Evolutionary conservation across 2,888 invertebrate species (phyloP).

Genomic region (Pycnomerus fuliginosus): DNA sequence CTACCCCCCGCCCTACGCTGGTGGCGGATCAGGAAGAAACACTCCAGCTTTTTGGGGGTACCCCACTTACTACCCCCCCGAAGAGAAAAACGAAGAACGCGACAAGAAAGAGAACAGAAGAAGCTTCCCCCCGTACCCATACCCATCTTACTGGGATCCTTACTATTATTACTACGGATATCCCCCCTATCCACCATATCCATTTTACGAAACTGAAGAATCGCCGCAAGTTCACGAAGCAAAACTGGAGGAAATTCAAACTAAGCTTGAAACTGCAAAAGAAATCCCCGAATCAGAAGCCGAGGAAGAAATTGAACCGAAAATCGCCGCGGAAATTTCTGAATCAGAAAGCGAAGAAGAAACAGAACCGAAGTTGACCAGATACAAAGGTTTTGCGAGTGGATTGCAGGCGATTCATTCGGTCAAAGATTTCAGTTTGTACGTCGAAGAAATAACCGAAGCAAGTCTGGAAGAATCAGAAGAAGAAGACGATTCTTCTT

Average conservation of each 20-base stretch:
- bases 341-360: constrained; percentile 44
- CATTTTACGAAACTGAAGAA: constrained; percentile 33
- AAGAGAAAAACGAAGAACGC: constrained; percentile 11
- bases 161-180: constrained; percentile 46
- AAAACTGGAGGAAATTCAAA: constrained; percentile 38
- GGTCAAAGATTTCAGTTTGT: no score
- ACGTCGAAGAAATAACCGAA: constrained; percentile 15
- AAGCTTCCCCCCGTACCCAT: constrained; percentile 26
- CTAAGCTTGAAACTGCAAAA: constrained; percentile 36
- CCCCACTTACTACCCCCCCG: constrained; percentile 15
- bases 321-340: constrained; percentile 58
- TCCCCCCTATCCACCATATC: constrained; percentile 45
- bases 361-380: no score
- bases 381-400: no score
- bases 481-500: constrained; percentile 29
- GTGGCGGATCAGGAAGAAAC: constrained; percentile 24
- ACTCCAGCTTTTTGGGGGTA: constrained; percentile 25
- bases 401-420: no score
- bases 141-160: constrained; percentile 47
- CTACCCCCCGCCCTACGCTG: constrained; percentile 31
- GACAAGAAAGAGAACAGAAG: constrained; percentile 24
- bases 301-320: constrained; percentile 31
- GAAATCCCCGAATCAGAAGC: no score
- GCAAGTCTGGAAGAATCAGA: constrained; percentile 30
- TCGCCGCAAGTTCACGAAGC: constrained; percentile 26